Evolutionary conservation across 2,888 invertebrate genomes (phyloP), one percentile per base, ranked within the genome.

Genomic region (Lymantria monacha): DNA sequence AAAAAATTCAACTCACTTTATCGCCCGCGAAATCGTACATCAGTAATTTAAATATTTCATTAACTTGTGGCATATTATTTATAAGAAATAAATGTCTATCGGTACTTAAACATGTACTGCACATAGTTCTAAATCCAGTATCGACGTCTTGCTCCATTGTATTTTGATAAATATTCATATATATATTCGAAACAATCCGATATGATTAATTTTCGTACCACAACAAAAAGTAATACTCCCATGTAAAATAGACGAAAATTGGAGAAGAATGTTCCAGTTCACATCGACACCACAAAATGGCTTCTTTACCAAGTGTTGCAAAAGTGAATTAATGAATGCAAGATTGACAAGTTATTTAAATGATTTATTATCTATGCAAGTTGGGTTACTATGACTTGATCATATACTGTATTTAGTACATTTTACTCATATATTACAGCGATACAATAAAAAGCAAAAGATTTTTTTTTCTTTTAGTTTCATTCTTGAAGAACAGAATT

Each of bases 161-260:
- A n/a, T 48, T 13, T 15, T 9, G 57, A 63, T 61, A 55, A 55
- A 54, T 52, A 42, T 46, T 43, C 58, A 54, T 59, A 64, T 66
- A 41, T 53, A 63, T 55, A 60, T 53, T 49, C 45, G 54, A 64
- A 74, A 72, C 63, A 53, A 5, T 61, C 72, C 70, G 72, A 76
- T 78, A 65, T 69, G 74, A 76, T 66, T 69, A 70, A 60, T 74
- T 81, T 79, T 79, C 72, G 80, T 82, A 87, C 76, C 88, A 89
- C 75, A 89, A 89, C 89, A 91, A 89, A 87, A 89, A 88, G 86
- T 87, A 85, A 91, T 81, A 88, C 90, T 89, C 81, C 90, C 89
- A 90, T 90, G 87, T 90, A 88, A 89, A 90, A 87, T 90, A 87
- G 87, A 87, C 90, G 74, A 90, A 89, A 84, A 79, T 86, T 79